Percentiles rank a stretch among this genome's conserved stretches.
Conservation (phyloP, 1,140 invertebrate species). For the Drosophila seguyi region DNA sequence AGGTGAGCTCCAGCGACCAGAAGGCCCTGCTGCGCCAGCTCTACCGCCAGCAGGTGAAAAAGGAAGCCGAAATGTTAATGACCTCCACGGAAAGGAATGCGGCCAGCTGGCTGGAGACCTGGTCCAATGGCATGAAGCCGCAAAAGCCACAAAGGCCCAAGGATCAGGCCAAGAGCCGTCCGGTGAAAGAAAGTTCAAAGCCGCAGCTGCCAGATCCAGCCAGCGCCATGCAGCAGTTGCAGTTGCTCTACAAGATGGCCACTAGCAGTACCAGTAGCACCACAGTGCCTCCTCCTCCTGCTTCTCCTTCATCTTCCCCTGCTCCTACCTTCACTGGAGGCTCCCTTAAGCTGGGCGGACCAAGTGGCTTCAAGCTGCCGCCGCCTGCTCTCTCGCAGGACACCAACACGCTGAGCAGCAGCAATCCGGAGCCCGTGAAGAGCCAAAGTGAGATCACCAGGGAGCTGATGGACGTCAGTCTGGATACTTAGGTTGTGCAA, state of each 20-base stretch:
- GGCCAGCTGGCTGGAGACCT: constrained; percentile 72
- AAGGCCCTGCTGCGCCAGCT: constrained; percentile 41
- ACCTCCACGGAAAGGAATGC: constrained; percentile 69
- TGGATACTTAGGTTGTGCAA: constrained; percentile 61
- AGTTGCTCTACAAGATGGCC: constrained; percentile 80
- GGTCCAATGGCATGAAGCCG: constrained; percentile 79
- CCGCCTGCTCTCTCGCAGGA: constrained; percentile 63
- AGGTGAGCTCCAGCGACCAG: constrained; percentile 65
- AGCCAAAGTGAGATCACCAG: constrained; percentile 70
- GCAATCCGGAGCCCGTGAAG: constrained; percentile 25
- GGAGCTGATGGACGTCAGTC: constrained; percentile 79
- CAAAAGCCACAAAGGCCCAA: constrained; percentile 37
- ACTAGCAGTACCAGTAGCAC: constrained; percentile 32
- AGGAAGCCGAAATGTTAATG: constrained; percentile 37
- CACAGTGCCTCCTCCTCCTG: background rate
- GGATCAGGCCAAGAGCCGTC: background rate
- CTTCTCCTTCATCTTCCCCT: background rate
- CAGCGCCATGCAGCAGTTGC: constrained; percentile 71
- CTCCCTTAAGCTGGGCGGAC: constrained; percentile 30
- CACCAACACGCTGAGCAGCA: constrained; percentile 41
- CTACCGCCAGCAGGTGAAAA: constrained; percentile 50
- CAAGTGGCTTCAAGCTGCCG: constrained; percentile 68
- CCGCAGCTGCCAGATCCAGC: constrained; percentile 30
- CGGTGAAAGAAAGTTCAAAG: constrained; percentile 12
- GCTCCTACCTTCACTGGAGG: constrained; percentile 14